phyloP scores from a whole-genome alignment of 2,113 vertebrate genomes.

The Muntiacus reevesi region DNA sequence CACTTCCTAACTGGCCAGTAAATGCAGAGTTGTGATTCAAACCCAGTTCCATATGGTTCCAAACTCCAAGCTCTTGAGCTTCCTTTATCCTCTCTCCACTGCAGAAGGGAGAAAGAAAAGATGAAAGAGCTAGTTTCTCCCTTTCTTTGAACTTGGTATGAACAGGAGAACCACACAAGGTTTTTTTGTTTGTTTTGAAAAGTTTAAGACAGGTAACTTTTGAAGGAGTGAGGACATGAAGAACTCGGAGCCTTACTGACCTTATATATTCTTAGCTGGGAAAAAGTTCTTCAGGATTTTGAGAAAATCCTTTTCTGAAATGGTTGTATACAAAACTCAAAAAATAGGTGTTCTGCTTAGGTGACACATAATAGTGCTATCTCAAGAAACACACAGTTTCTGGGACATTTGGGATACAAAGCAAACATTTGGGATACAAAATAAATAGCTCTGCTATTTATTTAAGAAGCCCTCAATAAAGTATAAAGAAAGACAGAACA shows the following conservation, averaged over 20 bases:
- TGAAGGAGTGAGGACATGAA: neutral
- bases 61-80: neutral
- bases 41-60: neutral
- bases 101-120: neutral
- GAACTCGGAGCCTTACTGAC: neutral
- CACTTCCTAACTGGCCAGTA: neutral
- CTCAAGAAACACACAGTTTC: neutral
- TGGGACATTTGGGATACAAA: neutral
- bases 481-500: neutral
- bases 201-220: neutral
- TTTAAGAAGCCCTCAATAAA: neutral
- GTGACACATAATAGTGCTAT: neutral
- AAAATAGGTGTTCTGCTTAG: neutral
- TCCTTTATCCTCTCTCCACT: neutral
- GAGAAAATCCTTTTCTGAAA: neutral
- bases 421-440: neutral
- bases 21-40: neutral
- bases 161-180: neutral
- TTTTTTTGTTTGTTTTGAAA: neutral
- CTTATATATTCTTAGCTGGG: neutral
- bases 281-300: neutral
- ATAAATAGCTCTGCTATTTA: neutral
- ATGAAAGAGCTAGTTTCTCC: neutral
- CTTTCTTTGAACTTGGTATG: neutral
- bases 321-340: neutral